Percentiles rank a stretch among this genome's conserved stretches.
These are phyloP conservation scores for Orchesella cincta DNA, from an alignment of 1,140 invertebrate genomes.

Conservation along the genomic window DNA sequence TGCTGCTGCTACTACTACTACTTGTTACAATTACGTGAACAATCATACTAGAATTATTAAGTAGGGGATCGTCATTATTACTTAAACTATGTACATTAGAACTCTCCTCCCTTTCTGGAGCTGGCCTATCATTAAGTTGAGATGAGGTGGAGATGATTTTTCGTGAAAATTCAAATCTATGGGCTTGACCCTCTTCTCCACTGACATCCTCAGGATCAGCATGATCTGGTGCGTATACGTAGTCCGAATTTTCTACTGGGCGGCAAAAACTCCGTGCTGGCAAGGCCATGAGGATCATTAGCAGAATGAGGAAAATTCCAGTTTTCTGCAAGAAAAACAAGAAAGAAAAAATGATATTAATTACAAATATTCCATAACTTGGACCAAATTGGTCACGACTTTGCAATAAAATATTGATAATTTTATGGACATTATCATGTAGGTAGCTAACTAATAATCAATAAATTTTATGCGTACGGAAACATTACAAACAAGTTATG, in stretches of 20 bases:
- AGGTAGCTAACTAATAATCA: too few relatives aligned
- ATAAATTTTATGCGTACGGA: too few relatives aligned
- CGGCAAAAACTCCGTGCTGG: neutral
- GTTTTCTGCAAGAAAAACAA: neutral
- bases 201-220: neutral
- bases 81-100: neutral
- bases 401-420: neutral
- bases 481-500: too few relatives aligned
- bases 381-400: neutral
- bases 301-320: neutral
- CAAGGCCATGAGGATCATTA: neutral
- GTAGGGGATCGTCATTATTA: neutral
- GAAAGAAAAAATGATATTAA: constrained; percentile 7
- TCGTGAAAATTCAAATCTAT: neutral
- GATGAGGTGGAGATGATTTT: too few relatives aligned
- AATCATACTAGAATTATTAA: constrained; percentile 35
- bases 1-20: constrained; percentile 23
- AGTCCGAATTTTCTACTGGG: neutral
- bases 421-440: too few relatives aligned
- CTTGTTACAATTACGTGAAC: constrained; percentile 44
- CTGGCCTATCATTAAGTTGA: too few relatives aligned
- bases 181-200: neutral
- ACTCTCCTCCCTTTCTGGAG: too few relatives aligned
- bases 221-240: neutral
- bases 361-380: neutral